Evolutionary conservation across 2,888 invertebrate genomes (phyloP), one percentile per base, ranked within the genome.

Genomic region (Pheosia gnoma): DNA sequence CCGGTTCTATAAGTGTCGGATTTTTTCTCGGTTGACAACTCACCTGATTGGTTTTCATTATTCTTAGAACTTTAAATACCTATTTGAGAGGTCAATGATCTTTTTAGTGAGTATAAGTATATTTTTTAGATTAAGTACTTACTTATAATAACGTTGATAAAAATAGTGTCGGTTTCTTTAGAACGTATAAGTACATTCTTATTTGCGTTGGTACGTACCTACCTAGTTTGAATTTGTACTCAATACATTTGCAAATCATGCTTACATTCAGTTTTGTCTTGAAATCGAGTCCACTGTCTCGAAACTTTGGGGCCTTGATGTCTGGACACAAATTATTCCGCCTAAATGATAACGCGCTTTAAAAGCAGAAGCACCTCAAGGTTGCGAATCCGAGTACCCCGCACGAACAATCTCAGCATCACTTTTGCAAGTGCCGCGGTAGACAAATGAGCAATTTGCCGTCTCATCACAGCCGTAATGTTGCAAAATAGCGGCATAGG

Each of bases 371-470:
- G 25, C 25, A 55, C 36, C 47, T 36, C 41, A 62, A 74, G 57
- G 63, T 72, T 68, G 57, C 58, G 47, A 65, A 68, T 67, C 62
- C 57, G 45, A 66, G 59, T 67, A 67, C 59, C 58, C 60, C 59
- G 63, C 59, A 66, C 64, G 57, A 36, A 74, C 62, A 77, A 75
- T 77, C 71, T 72, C 67, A 62, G 73, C 71, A 73, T 69, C 72
- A 81, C 78, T 88, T 85, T 85, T 84, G 86, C 83, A 84, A 86
- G 84, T 86, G 84, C 84, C 85, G 80, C 79, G 78, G 82, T 79
- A 87, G 84, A 88, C 84, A 88, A 89, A 89, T 85, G 86, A 86
- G 86, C 87, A 89, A 89, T 89, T 90, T 88, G 81, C 82, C 85
- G 82, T 84, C 86, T 88, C 89, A 90, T 88, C 88, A 81, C 84